Evolutionary conservation across 2,888 invertebrate species (phyloP).

Genomic region (Papilio demoleus): DNA sequence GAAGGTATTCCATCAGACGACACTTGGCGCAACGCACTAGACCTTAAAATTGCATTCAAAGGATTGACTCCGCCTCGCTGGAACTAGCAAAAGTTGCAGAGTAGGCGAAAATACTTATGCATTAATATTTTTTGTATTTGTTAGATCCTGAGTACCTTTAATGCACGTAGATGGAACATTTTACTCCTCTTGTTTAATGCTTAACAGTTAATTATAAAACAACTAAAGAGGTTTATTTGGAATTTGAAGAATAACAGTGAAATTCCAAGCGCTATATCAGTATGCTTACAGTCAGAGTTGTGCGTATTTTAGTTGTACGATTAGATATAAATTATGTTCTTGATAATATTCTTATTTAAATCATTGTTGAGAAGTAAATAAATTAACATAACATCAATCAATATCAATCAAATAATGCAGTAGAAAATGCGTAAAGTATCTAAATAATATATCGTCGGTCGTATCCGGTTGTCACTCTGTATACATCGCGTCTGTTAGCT

Average conservation of each 20-base stretch:
- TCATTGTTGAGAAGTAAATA: background rate
- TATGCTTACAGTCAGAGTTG: background rate
- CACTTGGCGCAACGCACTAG: constrained; percentile 12
- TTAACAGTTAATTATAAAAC: background rate
- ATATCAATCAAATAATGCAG: too few relatives aligned
- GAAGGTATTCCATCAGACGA: constrained; percentile 4
- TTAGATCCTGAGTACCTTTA: background rate
- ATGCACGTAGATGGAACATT: background rate
- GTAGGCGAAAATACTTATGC: background rate
- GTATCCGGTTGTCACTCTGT: constrained; percentile 5
- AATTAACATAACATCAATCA: too few relatives aligned
- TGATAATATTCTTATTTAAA: background rate
- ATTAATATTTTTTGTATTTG: background rate
- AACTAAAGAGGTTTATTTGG: background rate
- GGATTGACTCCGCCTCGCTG: constrained; percentile 9
- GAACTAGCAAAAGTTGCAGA: background rate
- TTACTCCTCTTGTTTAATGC: background rate
- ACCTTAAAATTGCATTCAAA: constrained; percentile 28
- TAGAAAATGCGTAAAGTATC: too few relatives aligned
- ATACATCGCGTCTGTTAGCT: background rate
- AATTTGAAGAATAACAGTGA: background rate
- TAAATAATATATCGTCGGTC: too few relatives aligned
- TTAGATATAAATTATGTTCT: background rate
- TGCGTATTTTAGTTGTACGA: background rate
- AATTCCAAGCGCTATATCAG: background rate